Conservation (phyloP, 2,797 vertebrate genomes). For the Poeciliopsis infans region DNA sequence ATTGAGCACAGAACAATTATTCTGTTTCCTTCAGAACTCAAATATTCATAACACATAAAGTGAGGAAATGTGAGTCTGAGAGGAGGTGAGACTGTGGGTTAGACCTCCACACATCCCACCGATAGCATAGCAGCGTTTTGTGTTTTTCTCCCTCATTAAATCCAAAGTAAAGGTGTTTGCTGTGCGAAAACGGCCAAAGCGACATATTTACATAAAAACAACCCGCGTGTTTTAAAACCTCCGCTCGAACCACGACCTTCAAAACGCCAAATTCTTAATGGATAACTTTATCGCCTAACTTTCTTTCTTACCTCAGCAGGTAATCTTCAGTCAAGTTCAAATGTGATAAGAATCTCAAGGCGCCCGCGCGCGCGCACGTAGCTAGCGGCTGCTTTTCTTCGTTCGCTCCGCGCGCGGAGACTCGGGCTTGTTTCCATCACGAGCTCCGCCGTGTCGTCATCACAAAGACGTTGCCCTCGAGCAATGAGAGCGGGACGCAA, state of each 20-base stretch:
- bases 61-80: background rate
- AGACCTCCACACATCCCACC: background rate
- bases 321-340: conserved; percentile 8
- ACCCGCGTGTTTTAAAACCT: background rate
- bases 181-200: background rate
- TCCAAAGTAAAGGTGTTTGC: background rate
- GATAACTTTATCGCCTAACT: background rate
- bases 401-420: conserved; percentile 14
- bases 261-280: background rate
- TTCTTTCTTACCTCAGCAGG: background rate
- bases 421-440: conserved; percentile 26
- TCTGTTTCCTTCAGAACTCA: background rate
- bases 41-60: background rate
- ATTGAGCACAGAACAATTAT: background rate
- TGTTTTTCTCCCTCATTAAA: too few relatives aligned
- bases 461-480: conserved; percentile 57
- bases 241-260: background rate
- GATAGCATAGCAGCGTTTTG: too few relatives aligned
- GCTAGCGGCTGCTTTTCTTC: conserved; percentile 17
- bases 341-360: background rate
- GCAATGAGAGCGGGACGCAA: conserved; percentile 58
- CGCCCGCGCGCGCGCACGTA: background rate
- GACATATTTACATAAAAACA: background rate
- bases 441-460: conserved; percentile 38
- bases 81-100: background rate